Conservation (phyloP, 2,797 vertebrate species). For the Chrysocyon brachyurus region DNA sequence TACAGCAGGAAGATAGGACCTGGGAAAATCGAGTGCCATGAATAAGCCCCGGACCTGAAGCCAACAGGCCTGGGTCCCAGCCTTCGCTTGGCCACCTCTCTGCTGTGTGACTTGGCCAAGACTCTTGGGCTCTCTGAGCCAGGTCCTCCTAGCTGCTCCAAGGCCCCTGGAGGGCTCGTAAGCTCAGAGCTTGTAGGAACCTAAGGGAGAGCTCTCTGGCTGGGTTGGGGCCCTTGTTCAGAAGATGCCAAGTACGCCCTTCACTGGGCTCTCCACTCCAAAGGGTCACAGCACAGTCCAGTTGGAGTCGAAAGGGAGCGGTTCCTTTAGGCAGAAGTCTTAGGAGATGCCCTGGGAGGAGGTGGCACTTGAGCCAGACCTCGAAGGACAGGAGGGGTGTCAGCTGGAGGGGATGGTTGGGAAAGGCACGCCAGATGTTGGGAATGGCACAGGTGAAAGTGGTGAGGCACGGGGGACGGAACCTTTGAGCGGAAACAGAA, state of each 20-base stretch:
- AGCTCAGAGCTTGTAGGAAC: background rate
- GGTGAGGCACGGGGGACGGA: rapidly evolving
- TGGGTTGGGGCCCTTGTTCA: background rate
- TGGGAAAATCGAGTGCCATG: slow-evolving; percentile 12
- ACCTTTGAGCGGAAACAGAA: background rate
- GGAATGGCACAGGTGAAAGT: background rate
- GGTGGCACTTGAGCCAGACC: background rate
- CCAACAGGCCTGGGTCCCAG: background rate
- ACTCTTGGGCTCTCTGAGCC: background rate
- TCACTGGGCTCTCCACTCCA: background rate
- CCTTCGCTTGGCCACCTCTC: background rate
- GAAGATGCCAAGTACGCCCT: background rate
- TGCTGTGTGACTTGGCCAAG: slow-evolving; percentile 38
- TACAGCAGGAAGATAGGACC: background rate
- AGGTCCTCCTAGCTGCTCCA: background rate
- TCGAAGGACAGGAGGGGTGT: background rate
- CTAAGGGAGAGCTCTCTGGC: background rate
- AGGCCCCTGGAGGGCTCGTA: background rate
- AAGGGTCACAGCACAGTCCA: background rate
- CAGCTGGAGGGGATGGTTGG: background rate
- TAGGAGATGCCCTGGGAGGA: background rate
- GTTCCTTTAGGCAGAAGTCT: background rate
- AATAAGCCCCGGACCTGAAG: background rate
- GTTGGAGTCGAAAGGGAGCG: background rate
- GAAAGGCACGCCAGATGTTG: background rate